Percentiles rank a stretch among this genome's conserved stretches.
These are phyloP conservation scores for Arremon brunneinucha DNA, from an alignment of 2,797 vertebrate genomes.

Conservation along the genomic window DNA sequence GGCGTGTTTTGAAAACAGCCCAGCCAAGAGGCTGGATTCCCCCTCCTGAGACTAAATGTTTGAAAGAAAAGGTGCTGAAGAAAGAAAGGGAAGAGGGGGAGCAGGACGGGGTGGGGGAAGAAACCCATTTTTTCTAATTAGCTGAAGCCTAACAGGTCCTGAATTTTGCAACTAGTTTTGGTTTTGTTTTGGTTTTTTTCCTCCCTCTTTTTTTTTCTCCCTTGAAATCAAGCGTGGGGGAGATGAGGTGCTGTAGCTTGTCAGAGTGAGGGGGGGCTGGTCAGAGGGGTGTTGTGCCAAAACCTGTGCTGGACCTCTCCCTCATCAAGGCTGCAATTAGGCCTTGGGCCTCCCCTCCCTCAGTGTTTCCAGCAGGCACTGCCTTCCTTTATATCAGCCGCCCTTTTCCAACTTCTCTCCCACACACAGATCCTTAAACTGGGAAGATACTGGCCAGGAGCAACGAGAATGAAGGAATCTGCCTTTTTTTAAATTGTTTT, in stretches of 20 bases:
- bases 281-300: conserved; percentile 54
- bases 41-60: conserved; percentile 87
- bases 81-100: conserved; percentile 75
- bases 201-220: accelerated
- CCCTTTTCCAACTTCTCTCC: neutral
- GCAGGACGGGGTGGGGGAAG: conserved; percentile 74
- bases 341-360: neutral
- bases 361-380: neutral
- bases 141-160: conserved; percentile 87
- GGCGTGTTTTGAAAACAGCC: conserved; percentile 99
- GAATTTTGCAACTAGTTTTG: conserved; percentile 86
- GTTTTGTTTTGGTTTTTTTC: neutral
- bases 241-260: conserved; percentile 75
- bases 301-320: conserved; percentile 15
- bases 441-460: neutral
- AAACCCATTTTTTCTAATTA: conserved; percentile 98
- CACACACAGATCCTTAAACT: conserved; percentile 4
- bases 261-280: conserved; percentile 67
- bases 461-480: neutral
- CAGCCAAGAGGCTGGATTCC: conserved; percentile 90
- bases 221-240: neutral
- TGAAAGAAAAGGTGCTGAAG: conserved; percentile 84
- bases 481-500: neutral
- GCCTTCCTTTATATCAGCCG: neutral
- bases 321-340: neutral